Evolutionary conservation across 2,888 invertebrate genomes (phyloP).

Genomic region (Brachypalpus laphriformis): DNA sequence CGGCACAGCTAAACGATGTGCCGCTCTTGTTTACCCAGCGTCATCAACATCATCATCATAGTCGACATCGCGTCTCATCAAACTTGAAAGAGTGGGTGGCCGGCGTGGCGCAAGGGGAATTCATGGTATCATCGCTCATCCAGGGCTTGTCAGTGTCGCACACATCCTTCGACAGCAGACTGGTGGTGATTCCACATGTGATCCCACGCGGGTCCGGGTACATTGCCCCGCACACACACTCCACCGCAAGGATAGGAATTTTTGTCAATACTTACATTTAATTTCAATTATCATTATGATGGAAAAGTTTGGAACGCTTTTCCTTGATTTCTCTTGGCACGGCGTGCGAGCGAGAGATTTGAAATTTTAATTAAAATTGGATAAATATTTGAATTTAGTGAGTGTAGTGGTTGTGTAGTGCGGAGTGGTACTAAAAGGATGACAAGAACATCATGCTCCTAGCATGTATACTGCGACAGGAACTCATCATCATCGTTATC

Average conservation of each 20-base stretch:
- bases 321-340: slow-evolving; percentile 12
- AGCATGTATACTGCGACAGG: not conserved
- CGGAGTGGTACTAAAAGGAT: slow-evolving; percentile 23
- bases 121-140: slow-evolving; percentile 46
- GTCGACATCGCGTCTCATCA: slow-evolving; percentile 33
- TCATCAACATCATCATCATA: slow-evolving; percentile 67
- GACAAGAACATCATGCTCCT: slow-evolving; percentile 41
- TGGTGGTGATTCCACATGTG: slow-evolving; percentile 44
- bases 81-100: not conserved
- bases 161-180: slow-evolving; percentile 43
- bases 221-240: not conserved
- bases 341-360: slow-evolving; percentile 42
- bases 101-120: not conserved
- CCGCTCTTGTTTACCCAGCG: slow-evolving; percentile 67
- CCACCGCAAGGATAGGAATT: slow-evolving; percentile 51
- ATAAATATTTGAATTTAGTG: slow-evolving; percentile 71
- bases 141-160: slow-evolving; percentile 45
- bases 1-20: slow-evolving; percentile 67
- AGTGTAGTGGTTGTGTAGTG: slow-evolving; percentile 19
- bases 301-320: slow-evolving; percentile 50
- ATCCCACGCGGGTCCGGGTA: not conserved
- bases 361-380: slow-evolving; percentile 74
- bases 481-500: slow-evolving; percentile 15
- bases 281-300: slow-evolving; percentile 74
- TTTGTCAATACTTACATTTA: slow-evolving; percentile 75